Evolutionary conservation across 1,140 invertebrate genomes (phyloP).

Genomic region (Latrodectus geometricus): DNA sequence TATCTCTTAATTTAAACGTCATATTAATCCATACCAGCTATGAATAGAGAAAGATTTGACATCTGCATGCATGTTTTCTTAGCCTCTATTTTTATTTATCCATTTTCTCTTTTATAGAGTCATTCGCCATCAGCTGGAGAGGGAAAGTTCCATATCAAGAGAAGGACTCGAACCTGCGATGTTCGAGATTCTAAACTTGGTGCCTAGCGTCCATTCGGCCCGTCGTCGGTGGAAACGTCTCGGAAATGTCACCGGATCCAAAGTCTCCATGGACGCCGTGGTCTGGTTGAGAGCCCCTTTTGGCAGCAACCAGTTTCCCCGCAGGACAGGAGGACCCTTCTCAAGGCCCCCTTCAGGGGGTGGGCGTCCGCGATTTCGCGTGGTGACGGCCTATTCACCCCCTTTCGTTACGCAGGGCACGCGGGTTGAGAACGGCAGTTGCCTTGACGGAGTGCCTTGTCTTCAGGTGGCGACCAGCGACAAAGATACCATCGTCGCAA

Average conservation of each 20-base stretch:
- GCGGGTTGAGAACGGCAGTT: conserved; percentile 68
- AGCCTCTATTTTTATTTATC: too few relatives aligned
- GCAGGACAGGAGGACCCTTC: conserved; percentile 73
- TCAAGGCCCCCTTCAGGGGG: conserved; percentile 69
- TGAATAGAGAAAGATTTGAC: too few relatives aligned
- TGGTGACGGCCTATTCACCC: conserved; percentile 87
- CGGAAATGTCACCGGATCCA: conserved; percentile 79
- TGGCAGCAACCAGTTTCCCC: conserved; percentile 57
- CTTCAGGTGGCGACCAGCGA: conserved; percentile 73
- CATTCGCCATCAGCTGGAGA: conserved; percentile 33
- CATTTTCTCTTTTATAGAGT: conserved; percentile 19
- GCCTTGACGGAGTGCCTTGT: conserved; percentile 77
- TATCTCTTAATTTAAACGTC: too few relatives aligned
- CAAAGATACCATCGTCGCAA: conserved; percentile 66
- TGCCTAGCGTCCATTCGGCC: conserved; percentile 8
- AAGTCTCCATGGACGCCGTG: conserved; percentile 84
- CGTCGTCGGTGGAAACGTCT: conserved; percentile 79
- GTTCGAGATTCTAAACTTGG: conserved; percentile 65
- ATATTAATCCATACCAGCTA: too few relatives aligned
- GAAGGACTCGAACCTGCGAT: conserved; percentile 50
- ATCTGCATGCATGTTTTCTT: too few relatives aligned
- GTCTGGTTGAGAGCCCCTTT: conserved; percentile 84
- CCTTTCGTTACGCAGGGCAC: conserved; percentile 85
- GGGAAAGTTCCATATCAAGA: conserved; percentile 46
- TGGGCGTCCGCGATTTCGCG: conserved; percentile 79